phyloP scores from a whole-genome alignment of 2,888 invertebrate genomes.

The Alentia gelatinosa region DNA sequence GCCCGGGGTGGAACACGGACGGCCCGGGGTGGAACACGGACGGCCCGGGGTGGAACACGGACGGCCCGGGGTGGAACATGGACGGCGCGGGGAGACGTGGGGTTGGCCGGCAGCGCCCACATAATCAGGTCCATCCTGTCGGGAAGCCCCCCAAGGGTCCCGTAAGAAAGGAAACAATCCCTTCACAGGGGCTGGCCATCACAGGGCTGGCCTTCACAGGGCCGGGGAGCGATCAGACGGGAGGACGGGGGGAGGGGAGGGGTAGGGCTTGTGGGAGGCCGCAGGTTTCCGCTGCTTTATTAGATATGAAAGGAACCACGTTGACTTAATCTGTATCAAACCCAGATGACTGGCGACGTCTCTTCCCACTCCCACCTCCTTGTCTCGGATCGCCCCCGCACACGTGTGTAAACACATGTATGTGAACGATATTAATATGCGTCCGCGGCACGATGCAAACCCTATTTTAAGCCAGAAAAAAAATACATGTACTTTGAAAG shows the following conservation, averaged over 20 bases:
- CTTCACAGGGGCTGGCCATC: neutral
- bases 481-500: too few relatives aligned
- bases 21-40: too few relatives aligned
- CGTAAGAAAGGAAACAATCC: neutral
- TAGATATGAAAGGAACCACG: neutral
- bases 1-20: too few relatives aligned
- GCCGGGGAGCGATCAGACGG: neutral
- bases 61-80: too few relatives aligned
- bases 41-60: too few relatives aligned
- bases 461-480: too few relatives aligned
- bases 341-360: neutral
- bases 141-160: too few relatives aligned
- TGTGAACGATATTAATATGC: too few relatives aligned
- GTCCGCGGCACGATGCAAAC: too few relatives aligned
- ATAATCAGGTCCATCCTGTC: too few relatives aligned
- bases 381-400: neutral
- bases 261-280: neutral
- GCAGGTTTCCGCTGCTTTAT: neutral
- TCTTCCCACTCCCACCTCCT: neutral
- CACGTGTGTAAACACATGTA: neutral
- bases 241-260: neutral
- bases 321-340: neutral
- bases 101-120: too few relatives aligned
- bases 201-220: neutral
- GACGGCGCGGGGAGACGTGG: too few relatives aligned